phyloP scores from a whole-genome alignment of 2,113 vertebrate genomes.

The Macaca fascicularis region T2T-MFA8v1.1 NC_088388.1:20880001-20880500 shows the following conservation, averaged over 20 bases:
- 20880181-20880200: neutral
- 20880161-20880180: neutral
- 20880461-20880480: neutral
- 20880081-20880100: too few species aligned
- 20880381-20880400: neutral
- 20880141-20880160: fast-evolving
- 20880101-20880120: neutral
- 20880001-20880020: too few species aligned
- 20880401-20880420: neutral
- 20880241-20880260: neutral
- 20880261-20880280: neutral
- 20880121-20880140: neutral
- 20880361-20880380: slow-evolving; percentile 10
- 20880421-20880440: neutral
- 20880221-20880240: neutral
- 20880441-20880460: slow-evolving; percentile 29
- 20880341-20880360: slow-evolving; percentile 64
- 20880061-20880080: too few species aligned
- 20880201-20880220: neutral
- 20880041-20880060: neutral
- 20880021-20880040: too few species aligned
- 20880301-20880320: neutral
- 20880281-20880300: neutral
- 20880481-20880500: neutral
- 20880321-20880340: neutral